phyloP scores from a whole-genome alignment of 2,797 vertebrate genomes.

The Anomalospiza imberbis region DNA sequence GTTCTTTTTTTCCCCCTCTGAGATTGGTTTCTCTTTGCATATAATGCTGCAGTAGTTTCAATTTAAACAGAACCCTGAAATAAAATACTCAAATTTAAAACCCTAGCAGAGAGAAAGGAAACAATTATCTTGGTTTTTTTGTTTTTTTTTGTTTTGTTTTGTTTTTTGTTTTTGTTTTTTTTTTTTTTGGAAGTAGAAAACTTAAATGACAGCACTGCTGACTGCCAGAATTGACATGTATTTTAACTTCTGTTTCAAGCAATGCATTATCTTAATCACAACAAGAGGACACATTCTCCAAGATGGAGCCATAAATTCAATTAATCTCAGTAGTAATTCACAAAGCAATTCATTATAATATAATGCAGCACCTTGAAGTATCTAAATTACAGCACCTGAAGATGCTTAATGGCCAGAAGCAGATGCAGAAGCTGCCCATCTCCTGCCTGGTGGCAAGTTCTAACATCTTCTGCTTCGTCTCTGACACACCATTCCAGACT shows the following conservation, averaged over 20 bases:
- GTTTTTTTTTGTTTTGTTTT: background rate
- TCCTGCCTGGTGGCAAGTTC: background rate
- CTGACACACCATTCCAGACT: background rate
- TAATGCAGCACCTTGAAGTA: background rate
- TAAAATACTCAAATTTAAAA: conserved; percentile 69
- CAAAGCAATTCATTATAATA: background rate
- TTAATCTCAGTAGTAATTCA: conserved; percentile 27
- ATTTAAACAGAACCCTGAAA: conserved; percentile 76
- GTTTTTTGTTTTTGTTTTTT: background rate
- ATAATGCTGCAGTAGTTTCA: conserved; percentile 80
- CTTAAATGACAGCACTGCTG: background rate
- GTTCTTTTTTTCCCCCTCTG: conserved; percentile 51
- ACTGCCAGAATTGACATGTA: background rate
- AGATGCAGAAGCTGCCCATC: background rate
- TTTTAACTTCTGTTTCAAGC: conserved; percentile 38
- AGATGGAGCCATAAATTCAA: background rate
- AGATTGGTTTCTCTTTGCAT: conserved; percentile 80
- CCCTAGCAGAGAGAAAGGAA: conserved; percentile 54
- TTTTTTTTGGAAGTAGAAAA: background rate
- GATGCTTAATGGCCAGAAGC: background rate
- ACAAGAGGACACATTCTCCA: background rate
- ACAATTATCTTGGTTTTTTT: conserved; percentile 50
- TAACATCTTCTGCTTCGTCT: background rate
- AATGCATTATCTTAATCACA: conserved; percentile 14
- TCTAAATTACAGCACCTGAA: background rate